phyloP scores from a whole-genome alignment of 2,113 vertebrate species.

The Myotis lucifugus region DNA sequence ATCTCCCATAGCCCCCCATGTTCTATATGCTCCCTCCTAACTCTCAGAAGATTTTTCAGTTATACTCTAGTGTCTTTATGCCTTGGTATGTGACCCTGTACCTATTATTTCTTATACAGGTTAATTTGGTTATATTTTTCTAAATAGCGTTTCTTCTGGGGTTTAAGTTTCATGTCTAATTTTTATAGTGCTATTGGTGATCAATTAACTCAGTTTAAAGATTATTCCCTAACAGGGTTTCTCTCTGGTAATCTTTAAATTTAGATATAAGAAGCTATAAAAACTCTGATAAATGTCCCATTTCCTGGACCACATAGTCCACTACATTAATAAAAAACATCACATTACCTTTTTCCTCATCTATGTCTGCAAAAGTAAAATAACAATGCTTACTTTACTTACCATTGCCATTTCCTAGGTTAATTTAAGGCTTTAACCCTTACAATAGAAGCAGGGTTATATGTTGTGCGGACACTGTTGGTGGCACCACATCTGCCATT shows the following conservation, averaged over 20 bases:
- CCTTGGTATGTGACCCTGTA: neutral
- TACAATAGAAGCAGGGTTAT: neutral
- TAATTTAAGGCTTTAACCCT: neutral
- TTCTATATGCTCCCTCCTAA: fast-evolving
- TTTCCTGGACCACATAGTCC: neutral
- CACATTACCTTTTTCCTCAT: neutral
- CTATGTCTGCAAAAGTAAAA: neutral
- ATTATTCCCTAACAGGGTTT: neutral
- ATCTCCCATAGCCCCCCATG: fast-evolving
- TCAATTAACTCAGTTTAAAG: neutral
- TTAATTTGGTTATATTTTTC: neutral
- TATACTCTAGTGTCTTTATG: neutral
- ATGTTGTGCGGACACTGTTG: neutral
- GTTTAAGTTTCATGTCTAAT: neutral
- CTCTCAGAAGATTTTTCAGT: neutral
- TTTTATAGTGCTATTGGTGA: neutral
- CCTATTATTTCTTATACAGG: neutral
- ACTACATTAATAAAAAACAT: neutral
- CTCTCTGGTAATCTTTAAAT: neutral
- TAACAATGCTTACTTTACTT: neutral
- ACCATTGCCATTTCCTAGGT: no score
- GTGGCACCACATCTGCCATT: neutral
- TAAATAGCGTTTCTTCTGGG: neutral
- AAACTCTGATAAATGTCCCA: neutral
- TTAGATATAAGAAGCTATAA: neutral